Conservation (phyloP, 2,888 invertebrate species). For the Ceramica pisi region DNA sequence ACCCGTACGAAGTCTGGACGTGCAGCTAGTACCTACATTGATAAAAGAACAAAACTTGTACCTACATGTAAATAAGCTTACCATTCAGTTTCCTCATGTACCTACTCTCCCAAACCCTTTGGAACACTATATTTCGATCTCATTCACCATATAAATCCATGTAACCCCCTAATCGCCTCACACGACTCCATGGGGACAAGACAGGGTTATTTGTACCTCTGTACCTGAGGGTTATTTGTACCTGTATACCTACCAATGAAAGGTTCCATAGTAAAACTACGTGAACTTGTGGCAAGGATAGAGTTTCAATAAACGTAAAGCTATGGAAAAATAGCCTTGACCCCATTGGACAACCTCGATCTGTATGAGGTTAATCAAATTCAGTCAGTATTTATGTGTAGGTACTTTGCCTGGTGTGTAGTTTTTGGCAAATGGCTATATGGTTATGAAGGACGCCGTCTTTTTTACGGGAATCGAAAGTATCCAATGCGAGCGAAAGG, state of each 20-base stretch:
- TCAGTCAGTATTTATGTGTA: slow-evolving; percentile 18
- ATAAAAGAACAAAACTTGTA: not conserved
- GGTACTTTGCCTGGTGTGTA: slow-evolving; percentile 9
- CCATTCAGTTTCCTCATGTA: not conserved
- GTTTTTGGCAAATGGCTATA: slow-evolving; percentile 12
- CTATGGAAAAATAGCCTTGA: slow-evolving; percentile 48
- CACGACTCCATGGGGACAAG: slow-evolving; percentile 41
- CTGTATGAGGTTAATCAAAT: slow-evolving; percentile 52
- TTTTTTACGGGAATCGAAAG: not conserved
- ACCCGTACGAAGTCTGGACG: too few species aligned
- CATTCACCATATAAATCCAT: slow-evolving; percentile 57
- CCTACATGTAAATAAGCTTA: not conserved
- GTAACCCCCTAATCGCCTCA: slow-evolving; percentile 35
- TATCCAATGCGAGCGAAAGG: not conserved
- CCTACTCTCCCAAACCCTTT: not conserved
- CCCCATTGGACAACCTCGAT: slow-evolving; percentile 44
- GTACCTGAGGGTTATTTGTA: slow-evolving; percentile 28
- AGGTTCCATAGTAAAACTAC: slow-evolving; percentile 32
- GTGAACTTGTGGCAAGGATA: slow-evolving; percentile 34
- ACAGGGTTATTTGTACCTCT: slow-evolving; percentile 35
- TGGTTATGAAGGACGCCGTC: not conserved
- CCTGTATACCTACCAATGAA: slow-evolving; percentile 28
- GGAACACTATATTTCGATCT: slow-evolving; percentile 41
- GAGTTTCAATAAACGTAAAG: slow-evolving; percentile 43
- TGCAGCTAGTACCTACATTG: not conserved